phyloP scores from a whole-genome alignment of 2,113 vertebrate species.

The Saguinus midas region DNA sequence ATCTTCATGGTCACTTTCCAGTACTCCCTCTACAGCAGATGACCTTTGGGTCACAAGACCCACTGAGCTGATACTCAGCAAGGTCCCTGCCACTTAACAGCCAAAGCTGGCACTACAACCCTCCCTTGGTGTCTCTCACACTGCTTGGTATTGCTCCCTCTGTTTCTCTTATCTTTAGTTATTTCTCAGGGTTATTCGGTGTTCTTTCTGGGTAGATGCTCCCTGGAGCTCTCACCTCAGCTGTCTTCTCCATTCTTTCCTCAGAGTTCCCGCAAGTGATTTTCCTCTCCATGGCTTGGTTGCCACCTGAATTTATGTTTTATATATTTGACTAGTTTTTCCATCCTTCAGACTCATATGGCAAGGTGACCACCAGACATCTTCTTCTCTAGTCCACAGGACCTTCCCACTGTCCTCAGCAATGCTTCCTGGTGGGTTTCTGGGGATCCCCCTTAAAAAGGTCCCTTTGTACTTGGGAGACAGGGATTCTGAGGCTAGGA shows the following conservation, averaged over 20 bases:
- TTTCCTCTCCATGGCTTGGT: not conserved
- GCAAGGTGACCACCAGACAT: not conserved
- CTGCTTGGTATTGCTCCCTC: too few species aligned
- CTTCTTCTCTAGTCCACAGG: not conserved
- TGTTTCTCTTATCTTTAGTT: not conserved
- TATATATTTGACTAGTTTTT: not conserved
- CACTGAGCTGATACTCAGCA: not conserved
- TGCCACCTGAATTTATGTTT: not conserved
- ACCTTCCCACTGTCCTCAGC: not conserved
- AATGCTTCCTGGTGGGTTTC: not conserved
- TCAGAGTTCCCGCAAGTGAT: not conserved
- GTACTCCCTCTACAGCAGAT: not conserved
- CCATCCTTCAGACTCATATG: not conserved
- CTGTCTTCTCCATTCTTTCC: not conserved
- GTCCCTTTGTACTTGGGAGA: not conserved
- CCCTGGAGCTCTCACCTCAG: not conserved
- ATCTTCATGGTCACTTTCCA: not conserved
- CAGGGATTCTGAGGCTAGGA: not conserved
- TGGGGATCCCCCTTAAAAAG: not conserved
- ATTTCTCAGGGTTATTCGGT: not conserved
- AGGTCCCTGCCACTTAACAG: not conserved
- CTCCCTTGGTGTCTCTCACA: not conserved
- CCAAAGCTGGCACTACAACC: not conserved
- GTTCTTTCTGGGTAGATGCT: not conserved
- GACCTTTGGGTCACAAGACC: not conserved